These are phyloP conservation scores for Liasis olivaceus DNA, from an alignment of 2,797 vertebrate genomes.

Conservation along the genomic window DNA sequence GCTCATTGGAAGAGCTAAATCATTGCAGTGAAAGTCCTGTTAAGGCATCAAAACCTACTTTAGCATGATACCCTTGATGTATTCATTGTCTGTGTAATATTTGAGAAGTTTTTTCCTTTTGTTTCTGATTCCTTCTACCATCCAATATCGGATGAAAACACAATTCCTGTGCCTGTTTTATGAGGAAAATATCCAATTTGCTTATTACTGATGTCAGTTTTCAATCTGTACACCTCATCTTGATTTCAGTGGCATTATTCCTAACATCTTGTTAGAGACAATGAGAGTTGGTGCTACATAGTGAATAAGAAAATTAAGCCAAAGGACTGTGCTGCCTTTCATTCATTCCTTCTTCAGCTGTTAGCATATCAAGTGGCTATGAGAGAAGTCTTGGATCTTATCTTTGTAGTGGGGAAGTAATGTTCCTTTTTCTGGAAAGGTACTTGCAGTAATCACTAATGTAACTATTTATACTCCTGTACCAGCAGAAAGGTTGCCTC, in stretches of 20 bases:
- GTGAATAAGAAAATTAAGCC: not conserved
- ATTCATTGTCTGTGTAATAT: not conserved
- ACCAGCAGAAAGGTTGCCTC: not conserved
- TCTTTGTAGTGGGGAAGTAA: not conserved
- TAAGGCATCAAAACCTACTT: conserved; percentile 17
- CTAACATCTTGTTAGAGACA: not conserved
- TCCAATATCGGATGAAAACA: accelerated
- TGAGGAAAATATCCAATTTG: not conserved
- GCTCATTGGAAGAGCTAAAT: conserved; percentile 8
- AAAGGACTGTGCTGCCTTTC: not conserved
- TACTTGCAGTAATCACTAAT: not conserved
- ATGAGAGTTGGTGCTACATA: not conserved
- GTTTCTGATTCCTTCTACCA: not conserved
- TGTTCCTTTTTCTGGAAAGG: not conserved
- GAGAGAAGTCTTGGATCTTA: not conserved
- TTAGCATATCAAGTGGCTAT: not conserved
- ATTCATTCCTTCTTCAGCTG: not conserved
- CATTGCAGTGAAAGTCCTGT: not conserved
- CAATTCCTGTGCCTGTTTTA: conserved; percentile 5
- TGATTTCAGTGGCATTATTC: conserved; percentile 17
- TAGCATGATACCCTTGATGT: not conserved
- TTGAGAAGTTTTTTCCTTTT: not conserved
- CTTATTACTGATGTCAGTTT: not conserved
- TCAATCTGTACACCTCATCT: conserved; percentile 14
- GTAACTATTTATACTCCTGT: not conserved